These are phyloP conservation scores for Eptatretus atami DNA, from an alignment of 2,797 vertebrate genomes.

Conservation along the genomic window DNA sequence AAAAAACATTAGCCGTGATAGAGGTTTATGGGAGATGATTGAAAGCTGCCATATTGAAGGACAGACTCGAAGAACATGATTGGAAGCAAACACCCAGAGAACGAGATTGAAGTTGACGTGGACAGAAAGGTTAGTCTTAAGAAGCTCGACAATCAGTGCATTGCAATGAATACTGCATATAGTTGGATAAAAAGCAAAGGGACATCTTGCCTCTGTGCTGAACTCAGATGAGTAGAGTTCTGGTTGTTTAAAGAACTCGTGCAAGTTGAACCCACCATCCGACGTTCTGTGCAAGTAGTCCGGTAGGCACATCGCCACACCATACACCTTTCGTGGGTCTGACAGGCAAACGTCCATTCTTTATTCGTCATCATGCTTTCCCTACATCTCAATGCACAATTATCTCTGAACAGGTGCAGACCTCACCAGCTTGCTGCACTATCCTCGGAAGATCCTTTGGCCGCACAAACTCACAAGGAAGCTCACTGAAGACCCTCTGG, in stretches of 20 bases:
- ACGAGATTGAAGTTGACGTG: neutral
- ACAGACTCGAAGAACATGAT: slow-evolving; percentile 11
- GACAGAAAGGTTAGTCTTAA: too few relatives aligned
- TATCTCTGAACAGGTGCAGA: too few relatives aligned
- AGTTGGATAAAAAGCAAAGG: too few relatives aligned
- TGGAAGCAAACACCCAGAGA: neutral
- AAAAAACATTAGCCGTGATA: too few relatives aligned
- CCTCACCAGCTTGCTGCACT: too few relatives aligned
- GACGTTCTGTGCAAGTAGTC: slow-evolving; percentile 67
- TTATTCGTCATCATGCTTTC: too few relatives aligned
- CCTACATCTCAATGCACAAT: too few relatives aligned
- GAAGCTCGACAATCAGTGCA: too few relatives aligned
- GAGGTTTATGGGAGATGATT: too few relatives aligned
- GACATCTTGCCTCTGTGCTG: slow-evolving; percentile 26
- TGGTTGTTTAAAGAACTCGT: slow-evolving; percentile 55
- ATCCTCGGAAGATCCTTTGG: slow-evolving; percentile 61
- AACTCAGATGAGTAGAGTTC: slow-evolving; percentile 65
- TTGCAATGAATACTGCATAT: too few relatives aligned
- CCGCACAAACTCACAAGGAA: slow-evolving; percentile 74
- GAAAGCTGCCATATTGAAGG: too few relatives aligned
- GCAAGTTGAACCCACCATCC: slow-evolving; percentile 43
- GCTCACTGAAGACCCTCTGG: slow-evolving; percentile 61
- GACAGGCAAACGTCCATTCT: neutral
- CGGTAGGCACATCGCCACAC: slow-evolving; percentile 65
- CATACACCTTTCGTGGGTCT: slow-evolving; percentile 69